Base-by-base conservation (phyloP, 2,888 invertebrate genomes). In the Autographa gamma region DNA sequence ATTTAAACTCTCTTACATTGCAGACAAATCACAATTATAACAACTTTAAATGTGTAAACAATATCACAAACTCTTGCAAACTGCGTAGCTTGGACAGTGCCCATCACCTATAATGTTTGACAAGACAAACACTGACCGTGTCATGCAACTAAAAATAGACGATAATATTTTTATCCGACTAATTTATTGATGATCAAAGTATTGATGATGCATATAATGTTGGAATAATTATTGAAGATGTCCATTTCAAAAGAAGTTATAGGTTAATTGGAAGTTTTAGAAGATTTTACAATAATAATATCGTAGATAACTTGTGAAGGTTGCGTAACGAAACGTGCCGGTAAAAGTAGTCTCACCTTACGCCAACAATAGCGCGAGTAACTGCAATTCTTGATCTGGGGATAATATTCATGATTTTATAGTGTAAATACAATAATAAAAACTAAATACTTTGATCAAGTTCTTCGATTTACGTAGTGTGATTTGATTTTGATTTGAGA, bases 261-360 rank as follows among this genome's bases (percentile, higher is more conserved):
- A 48, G 48, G 48, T 48, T 48, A 48, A 7, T n/a, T 48, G 0
- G 48, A 7, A 7, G 8, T 48, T 8, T 16, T 14, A 6, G n/a
- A 48, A 48, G 2, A 56, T 18, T 18, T 9, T 19, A 56, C 19
- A 56, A 56, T 56, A 19, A 56, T 11, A 25, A 25, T 11, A 25
- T 13, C 3, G 19, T 56, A 11, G 11, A 19, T 25, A 43, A 14
- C 13, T 38, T 38, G 14, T 25, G 18, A n/a, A 78, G 64, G 86
- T 95, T 95, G 94, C 95, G 93, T 94, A 94, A 95, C 83, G 70
- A 76, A 67, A 60, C 76, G 76, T 73, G 82, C 89, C 90, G 89
- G 89, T 78, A 76, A 13, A 38, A 54, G 31, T 63, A 74, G 69
- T 70, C 92, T 91, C 85, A 95, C 95, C 94, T 94, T 77, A 90